Conservation (phyloP, 2,888 invertebrate genomes). For the Agrochola circellaris region DNA sequence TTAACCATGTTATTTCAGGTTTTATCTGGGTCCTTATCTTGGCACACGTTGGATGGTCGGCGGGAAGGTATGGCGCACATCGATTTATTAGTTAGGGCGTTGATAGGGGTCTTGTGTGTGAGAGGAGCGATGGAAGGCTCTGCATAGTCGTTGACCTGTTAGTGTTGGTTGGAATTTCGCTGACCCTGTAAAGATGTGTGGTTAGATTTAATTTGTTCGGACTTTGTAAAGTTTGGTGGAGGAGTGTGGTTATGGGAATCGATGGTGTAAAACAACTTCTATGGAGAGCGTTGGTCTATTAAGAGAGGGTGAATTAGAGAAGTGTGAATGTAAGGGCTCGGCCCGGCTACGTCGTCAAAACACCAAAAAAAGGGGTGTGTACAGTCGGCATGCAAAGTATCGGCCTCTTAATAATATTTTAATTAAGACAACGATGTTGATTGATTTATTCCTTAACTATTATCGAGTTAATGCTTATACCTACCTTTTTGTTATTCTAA, state of each 20-base stretch:
- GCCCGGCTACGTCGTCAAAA: too few relatives aligned
- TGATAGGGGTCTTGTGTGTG: conserved; percentile 28
- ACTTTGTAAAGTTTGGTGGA: neutral
- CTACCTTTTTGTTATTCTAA: neutral
- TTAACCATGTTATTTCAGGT: conserved; percentile 36
- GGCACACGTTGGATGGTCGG: conserved; percentile 19
- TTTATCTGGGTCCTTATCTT: conserved; percentile 49
- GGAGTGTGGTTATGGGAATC: neutral
- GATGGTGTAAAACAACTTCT: neutral
- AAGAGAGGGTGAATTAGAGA: too few relatives aligned
- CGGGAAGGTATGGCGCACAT: conserved; percentile 36
- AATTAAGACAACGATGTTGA: neutral
- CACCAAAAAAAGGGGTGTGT: too few relatives aligned
- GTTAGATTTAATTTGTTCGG: conserved; percentile 7
- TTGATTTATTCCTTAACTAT: neutral
- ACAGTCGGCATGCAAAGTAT: too few relatives aligned
- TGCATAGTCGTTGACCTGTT: neutral
- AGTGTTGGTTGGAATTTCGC: conserved; percentile 14
- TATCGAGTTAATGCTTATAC: neutral
- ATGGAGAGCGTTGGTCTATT: neutral
- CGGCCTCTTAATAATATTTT: too few relatives aligned
- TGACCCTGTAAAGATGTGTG: conserved; percentile 1
- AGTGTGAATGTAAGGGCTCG: too few relatives aligned
- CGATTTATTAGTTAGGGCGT: conserved; percentile 42
- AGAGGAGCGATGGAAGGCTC: conserved; percentile 22